Conservation (phyloP, 2,113 vertebrate genomes). For the Ia io region DNA sequence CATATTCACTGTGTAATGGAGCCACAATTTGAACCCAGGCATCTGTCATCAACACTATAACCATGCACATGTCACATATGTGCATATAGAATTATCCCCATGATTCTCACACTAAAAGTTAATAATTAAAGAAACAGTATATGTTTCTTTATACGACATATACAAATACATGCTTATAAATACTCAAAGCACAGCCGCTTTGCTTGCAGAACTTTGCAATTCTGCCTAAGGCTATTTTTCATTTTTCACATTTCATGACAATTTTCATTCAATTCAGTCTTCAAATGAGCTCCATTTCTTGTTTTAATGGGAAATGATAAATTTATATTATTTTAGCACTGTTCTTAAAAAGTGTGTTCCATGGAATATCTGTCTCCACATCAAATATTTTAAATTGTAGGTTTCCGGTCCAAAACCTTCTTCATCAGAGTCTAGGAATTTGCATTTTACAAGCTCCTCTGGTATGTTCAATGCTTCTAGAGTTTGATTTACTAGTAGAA, state of each 20-base stretch:
- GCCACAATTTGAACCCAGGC: not conserved
- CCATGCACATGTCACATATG: not conserved
- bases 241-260: constrained; percentile 51
- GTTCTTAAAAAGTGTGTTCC: not conserved
- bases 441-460: not conserved
- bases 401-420: not conserved
- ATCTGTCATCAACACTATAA: not conserved
- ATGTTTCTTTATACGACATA: not conserved
- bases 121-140: not conserved
- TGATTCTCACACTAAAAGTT: not conserved
- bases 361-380: constrained; percentile 23
- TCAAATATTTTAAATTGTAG: constrained; percentile 6
- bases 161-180: constrained; percentile 45
- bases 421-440: not conserved
- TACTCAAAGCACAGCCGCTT: constrained; percentile 39
- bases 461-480: not conserved
- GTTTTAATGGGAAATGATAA: constrained; percentile 49
- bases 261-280: constrained; percentile 62
- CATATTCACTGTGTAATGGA: not conserved
- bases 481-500: not conserved
- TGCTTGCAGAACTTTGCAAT: constrained; percentile 30
- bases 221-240: constrained; percentile 35
- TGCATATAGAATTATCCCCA: not conserved
- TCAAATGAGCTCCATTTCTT: constrained; percentile 22
- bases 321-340: constrained; percentile 31